Base-by-base conservation (phyloP, 1,140 invertebrate genomes). In the Vanessa atalanta region DNA sequence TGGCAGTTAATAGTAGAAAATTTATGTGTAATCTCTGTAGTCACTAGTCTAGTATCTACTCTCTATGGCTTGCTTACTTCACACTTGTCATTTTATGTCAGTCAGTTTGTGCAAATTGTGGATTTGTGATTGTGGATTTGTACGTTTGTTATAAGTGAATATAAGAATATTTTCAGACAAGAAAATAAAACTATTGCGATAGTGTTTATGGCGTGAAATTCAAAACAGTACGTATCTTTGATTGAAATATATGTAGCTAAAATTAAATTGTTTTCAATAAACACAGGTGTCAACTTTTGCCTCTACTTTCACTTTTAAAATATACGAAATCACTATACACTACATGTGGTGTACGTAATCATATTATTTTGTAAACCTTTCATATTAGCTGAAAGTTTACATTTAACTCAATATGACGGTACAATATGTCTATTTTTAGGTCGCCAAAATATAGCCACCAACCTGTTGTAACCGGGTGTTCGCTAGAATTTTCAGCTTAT, bases 271-370 rank as follows among this genome's bases (percentile, higher is more conserved):
- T 72, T 76, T 76, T 72, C 43, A 60, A 64, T 68, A 68, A 55
- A 70, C 74, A 72, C 51, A 70, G 60, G 75, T 80, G 72, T 73
- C 74, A 79, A 79, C 61, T 75, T 79, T 76, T 75, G 68, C 43
- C 55, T 74, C 47, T 82, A 82, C 80, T 82, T 82, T 82, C 80
- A 82, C 80, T 82, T 82, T 82, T 75, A 67, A 70, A 71, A 43
- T 61, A 60, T 51, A 71, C 57, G 51, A 75, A 71, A 71, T 70
- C 64, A 75, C 31, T 73, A 31, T 67, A 70, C 43, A 15, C 43
- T 16, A 20, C 51, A 71, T 70, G 51, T 71, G 13, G 69, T 65
- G 53, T 75, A 75, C 73, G 73, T 75, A 75, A 75, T 67, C 73
- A 75, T 70, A 74, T 65, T 8, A 69, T 70, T 51, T 23, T 51